Evolutionary conservation across 2,888 invertebrate genomes (phyloP).

Genomic region (Creontiades dilutus): DNA sequence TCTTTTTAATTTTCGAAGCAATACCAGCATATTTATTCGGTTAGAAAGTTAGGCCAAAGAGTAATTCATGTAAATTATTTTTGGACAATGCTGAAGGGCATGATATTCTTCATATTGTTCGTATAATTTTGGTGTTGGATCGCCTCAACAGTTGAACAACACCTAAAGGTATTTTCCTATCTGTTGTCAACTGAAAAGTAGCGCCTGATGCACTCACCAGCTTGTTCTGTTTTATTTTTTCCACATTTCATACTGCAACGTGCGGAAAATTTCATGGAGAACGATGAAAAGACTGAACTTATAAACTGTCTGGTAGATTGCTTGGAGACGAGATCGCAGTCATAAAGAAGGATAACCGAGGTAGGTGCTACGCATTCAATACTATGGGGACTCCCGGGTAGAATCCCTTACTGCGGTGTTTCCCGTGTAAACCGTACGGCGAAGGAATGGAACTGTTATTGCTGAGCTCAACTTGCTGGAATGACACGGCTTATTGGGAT

Average conservation of each 20-base stretch:
- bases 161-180: too few species aligned
- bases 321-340: slow-evolving; percentile 55
- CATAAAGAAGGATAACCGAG: slow-evolving; percentile 50
- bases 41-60: too few species aligned
- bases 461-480: slow-evolving; percentile 36
- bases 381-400: not conserved
- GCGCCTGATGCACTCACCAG: too few species aligned
- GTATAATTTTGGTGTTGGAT: too few species aligned
- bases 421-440: slow-evolving; percentile 10
- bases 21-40: too few species aligned
- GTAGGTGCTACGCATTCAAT: slow-evolving; percentile 3
- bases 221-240: too few species aligned
- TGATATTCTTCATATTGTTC: too few species aligned
- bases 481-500: not conserved
- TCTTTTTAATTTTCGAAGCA: too few species aligned
- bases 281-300: not conserved
- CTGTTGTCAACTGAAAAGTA: too few species aligned
- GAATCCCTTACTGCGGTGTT: not conserved
- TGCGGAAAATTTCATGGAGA: not conserved
- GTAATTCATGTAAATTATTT: too few species aligned
- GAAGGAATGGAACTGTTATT: slow-evolving; percentile 38
- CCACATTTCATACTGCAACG: not conserved
- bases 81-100: too few species aligned
- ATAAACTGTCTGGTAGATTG: not conserved
- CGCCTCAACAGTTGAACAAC: too few species aligned